phyloP scores from a whole-genome alignment of 2,113 vertebrate species.

The Mustela nigripes region DNA sequence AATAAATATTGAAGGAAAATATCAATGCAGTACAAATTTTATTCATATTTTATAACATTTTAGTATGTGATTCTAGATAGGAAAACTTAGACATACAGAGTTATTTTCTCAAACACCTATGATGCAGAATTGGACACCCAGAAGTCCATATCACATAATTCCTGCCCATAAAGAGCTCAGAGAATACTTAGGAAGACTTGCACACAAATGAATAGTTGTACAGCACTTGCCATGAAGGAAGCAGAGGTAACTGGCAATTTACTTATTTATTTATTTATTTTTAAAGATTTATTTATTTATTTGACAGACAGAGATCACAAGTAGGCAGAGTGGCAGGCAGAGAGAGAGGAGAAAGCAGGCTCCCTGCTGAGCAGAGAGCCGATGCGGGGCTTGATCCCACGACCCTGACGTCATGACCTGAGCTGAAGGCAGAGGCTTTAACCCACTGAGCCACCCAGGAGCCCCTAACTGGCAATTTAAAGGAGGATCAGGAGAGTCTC shows the following conservation, averaged over 20 bases:
- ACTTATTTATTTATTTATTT: no score
- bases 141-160: neutral
- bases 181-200: neutral
- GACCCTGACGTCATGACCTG: no score
- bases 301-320: no score
- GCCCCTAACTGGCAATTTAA: neutral
- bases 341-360: no score
- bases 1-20: neutral
- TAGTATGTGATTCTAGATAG: neutral
- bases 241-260: neutral
- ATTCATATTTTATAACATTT: neutral
- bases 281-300: no score
- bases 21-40: neutral
- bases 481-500: neutral
- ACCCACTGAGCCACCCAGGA: no score
- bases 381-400: no score
- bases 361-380: no score
- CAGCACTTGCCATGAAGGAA: neutral
- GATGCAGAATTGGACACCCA: neutral
- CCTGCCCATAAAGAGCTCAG: neutral
- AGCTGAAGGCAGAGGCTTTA: no score
- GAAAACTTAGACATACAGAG: neutral
- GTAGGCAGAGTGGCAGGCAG: no score
- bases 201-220: neutral
- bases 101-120: constrained; percentile 13